Conservation (phyloP, 2,797 vertebrate genomes). For the Betta splendens region DNA sequence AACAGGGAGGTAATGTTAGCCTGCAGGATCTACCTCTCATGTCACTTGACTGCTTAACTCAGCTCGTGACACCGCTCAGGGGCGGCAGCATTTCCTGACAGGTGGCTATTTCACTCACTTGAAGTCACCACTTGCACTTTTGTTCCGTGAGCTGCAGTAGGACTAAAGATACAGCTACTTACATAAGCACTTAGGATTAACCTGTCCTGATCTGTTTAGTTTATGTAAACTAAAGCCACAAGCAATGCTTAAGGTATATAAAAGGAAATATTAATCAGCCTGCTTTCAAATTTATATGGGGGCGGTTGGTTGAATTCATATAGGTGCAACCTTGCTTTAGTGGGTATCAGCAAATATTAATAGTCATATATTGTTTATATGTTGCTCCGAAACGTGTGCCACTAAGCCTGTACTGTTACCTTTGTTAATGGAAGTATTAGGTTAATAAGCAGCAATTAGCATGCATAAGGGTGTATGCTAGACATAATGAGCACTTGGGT, state of each 20-base stretch:
- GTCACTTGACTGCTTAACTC: conserved; percentile 58
- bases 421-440: conserved; percentile 50
- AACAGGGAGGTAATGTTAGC: conserved; percentile 74
- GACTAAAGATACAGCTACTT: conserved; percentile 30
- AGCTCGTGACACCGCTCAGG: conserved; percentile 53
- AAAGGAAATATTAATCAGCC: conserved; percentile 16
- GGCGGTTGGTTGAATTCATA: conserved; percentile 2
- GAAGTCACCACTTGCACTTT: conserved; percentile 40
- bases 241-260: not conserved
- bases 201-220: conserved; percentile 42
- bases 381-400: conserved; percentile 27
- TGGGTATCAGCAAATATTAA: conserved; percentile 27
- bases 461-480: conserved; percentile 65
- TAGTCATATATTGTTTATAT: not conserved
- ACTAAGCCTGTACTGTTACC: not conserved
- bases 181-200: conserved; percentile 44
- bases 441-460: conserved; percentile 71
- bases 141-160: conserved; percentile 39
- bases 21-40: conserved; percentile 65
- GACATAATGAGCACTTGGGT: conserved; percentile 68
- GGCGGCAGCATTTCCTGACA: conserved; percentile 42
- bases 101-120: conserved; percentile 49
- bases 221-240: conserved; percentile 25
- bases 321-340: conserved; percentile 9
- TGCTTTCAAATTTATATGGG: conserved; percentile 17